Evolutionary conservation across 2,888 invertebrate species (phyloP).

Genomic region (Cephus pygmeus): DNA sequence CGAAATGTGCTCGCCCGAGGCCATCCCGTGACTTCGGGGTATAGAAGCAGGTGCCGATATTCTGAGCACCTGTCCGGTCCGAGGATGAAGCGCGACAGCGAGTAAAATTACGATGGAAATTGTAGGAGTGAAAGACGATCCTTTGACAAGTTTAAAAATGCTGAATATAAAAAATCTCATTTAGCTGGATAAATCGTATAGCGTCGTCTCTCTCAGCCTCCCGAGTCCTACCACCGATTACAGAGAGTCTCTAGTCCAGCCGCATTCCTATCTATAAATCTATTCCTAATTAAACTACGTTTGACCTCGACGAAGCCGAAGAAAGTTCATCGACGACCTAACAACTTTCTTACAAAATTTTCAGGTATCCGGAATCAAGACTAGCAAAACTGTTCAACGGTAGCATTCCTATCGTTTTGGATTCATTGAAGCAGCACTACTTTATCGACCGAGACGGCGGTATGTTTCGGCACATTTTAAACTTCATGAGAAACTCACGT

Average conservation of each 20-base stretch:
- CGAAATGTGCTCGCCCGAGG: constrained; percentile 18
- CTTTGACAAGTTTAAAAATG: background rate
- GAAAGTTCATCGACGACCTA: background rate
- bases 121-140: background rate
- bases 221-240: background rate
- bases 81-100: background rate
- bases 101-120: background rate
- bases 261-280: background rate
- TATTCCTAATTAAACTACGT: background rate
- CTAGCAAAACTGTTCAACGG: constrained; percentile 95
- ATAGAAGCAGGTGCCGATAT: constrained; percentile 43
- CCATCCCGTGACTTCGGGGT: constrained; percentile 21
- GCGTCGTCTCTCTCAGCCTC: background rate
- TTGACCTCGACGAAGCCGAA: background rate
- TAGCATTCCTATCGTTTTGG: constrained; percentile 93
- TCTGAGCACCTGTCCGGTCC: constrained; percentile 31
- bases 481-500: constrained; percentile 93
- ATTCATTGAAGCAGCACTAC: constrained; percentile 96
- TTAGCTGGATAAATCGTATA: background rate
- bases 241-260: background rate
- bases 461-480: constrained; percentile 97
- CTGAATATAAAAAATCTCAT: background rate
- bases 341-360: constrained; percentile 40
- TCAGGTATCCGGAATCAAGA: constrained; percentile 93
- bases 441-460: constrained; percentile 98